Base-by-base conservation (phyloP, 2,797 vertebrate genomes). In the Ambastaia sidthimunki region DNA sequence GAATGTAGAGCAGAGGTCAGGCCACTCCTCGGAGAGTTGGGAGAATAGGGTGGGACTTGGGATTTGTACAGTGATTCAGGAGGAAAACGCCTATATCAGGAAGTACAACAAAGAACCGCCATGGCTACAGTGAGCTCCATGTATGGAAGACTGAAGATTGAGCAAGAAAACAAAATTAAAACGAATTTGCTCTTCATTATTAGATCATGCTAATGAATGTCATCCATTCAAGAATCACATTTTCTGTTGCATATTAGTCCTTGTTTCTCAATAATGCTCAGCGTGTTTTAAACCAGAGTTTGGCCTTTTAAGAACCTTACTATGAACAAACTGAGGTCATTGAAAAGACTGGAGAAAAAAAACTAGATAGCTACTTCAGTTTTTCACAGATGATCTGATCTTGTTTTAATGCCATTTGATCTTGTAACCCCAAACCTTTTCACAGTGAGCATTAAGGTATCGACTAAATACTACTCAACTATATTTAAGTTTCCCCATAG, bases 51-150 rank as follows among this genome's bases (percentile, higher is more conserved):
- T 25, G 28, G 66, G 31, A 52, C 72, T 47, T 84, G 65, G 70
- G 79, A 71, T 86, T 82, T 84, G 41, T 82, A 84, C 44, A 72
- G 74, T 84, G 85, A 81, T 48, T 74, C 70, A 74, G 15, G 9
- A 48, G 76, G 55, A 82, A 67, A 60, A 52, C 19, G 21, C 79
- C 66, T 78, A 9, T 57, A 63, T 25, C 3, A n/a, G 28, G n/a
- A 75, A 73, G 63, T 25, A 66, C 31, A 59, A 25, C 66, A 16
- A 21, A 25, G 62, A 72, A 57, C 18, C 0, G 31, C 47, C n/a
- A 13, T 28, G 37, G 76, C 67, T 71, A 71, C 67, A 66, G 16
- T 70, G 63, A 76, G 15, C 28, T 68, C 62, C 57, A 44, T 37
- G 37, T 19, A 66, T 63, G 70, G 66, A 83, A 78, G 81, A 85